Evolutionary conservation across 1,140 invertebrate species (phyloP).

Genomic region (Planococcus citri): DNA sequence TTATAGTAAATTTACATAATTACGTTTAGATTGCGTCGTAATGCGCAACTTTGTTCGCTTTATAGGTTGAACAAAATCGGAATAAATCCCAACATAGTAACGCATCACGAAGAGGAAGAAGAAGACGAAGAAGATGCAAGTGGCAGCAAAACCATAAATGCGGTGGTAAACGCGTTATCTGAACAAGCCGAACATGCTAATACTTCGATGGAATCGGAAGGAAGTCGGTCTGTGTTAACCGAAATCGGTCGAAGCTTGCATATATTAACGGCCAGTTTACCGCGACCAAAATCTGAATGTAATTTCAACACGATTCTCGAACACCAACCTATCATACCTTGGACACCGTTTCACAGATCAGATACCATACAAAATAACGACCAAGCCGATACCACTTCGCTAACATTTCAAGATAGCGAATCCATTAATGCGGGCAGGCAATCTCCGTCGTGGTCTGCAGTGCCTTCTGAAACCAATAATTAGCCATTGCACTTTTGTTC

Average conservation of each 20-base stretch:
- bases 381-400: background rate
- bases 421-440: background rate
- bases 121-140: conserved; percentile 50
- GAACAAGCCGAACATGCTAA: conserved; percentile 73
- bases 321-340: conserved; percentile 34
- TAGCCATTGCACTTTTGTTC: background rate
- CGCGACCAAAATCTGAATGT: conserved; percentile 68
- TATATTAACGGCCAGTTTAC: conserved; percentile 38
- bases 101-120: conserved; percentile 62
- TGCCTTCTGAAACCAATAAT: background rate
- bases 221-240: conserved; percentile 35
- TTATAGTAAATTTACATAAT: no score
- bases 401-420: background rate
- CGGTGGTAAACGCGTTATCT: conserved; percentile 77
- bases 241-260: conserved; percentile 41
- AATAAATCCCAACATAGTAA: conserved; percentile 92
- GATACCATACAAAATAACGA: conserved; percentile 47
- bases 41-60: background rate
- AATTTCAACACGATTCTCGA: conserved; percentile 56
- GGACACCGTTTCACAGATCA: conserved; percentile 60
- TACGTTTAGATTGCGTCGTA: no score
- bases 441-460: background rate
- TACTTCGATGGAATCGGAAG: conserved; percentile 53
- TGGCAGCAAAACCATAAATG: conserved; percentile 80
- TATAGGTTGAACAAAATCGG: conserved; percentile 90